A percentile compares a stretch with the other conserved stretches of the same genome.
Evolutionary conservation across 2,888 invertebrate genomes (phyloP).

Genomic region (Colletes collaris): DNA sequence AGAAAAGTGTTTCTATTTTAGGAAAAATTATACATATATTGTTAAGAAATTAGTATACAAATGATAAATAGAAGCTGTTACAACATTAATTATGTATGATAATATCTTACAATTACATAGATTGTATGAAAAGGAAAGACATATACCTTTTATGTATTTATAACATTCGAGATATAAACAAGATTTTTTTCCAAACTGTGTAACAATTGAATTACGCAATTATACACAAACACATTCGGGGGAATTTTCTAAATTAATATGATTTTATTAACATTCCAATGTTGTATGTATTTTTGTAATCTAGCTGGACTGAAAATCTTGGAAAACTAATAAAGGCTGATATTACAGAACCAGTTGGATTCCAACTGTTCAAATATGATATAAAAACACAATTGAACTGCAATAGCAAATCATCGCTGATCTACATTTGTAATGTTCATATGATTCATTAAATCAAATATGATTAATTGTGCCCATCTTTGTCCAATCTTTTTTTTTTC

Average conservation of each 20-base stretch:
- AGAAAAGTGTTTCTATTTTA: not conserved
- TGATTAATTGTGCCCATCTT: slow-evolving; percentile 82
- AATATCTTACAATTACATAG: slow-evolving; percentile 27
- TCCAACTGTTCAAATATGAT: slow-evolving; percentile 12
- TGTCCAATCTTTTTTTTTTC: slow-evolving; percentile 82
- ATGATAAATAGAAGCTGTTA: slow-evolving; percentile 6
- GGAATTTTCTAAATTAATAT: slow-evolving; percentile 25
- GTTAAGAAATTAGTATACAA: not conserved
- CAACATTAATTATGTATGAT: slow-evolving; percentile 13
- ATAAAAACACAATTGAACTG: slow-evolving; percentile 75
- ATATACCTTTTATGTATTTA: slow-evolving; percentile 15
- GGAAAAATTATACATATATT: slow-evolving; percentile 7
- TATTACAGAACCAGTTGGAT: slow-evolving; percentile 32
- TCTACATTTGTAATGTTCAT: slow-evolving; percentile 72
- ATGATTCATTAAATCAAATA: slow-evolving; percentile 78
- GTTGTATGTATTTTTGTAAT: slow-evolving; percentile 32
- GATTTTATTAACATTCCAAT: slow-evolving; percentile 25
- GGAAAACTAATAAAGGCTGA: slow-evolving; percentile 54
- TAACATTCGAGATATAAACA: slow-evolving; percentile 30
- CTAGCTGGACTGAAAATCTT: slow-evolving; percentile 16
- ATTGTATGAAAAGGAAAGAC: slow-evolving; percentile 22
- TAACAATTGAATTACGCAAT: slow-evolving; percentile 14
- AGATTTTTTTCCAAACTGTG: slow-evolving; percentile 19
- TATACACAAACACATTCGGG: not conserved
- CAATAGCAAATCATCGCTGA: slow-evolving; percentile 76